Conservation (phyloP, 2,113 vertebrate genomes). For the Malurus alboscapulatus region DNA sequence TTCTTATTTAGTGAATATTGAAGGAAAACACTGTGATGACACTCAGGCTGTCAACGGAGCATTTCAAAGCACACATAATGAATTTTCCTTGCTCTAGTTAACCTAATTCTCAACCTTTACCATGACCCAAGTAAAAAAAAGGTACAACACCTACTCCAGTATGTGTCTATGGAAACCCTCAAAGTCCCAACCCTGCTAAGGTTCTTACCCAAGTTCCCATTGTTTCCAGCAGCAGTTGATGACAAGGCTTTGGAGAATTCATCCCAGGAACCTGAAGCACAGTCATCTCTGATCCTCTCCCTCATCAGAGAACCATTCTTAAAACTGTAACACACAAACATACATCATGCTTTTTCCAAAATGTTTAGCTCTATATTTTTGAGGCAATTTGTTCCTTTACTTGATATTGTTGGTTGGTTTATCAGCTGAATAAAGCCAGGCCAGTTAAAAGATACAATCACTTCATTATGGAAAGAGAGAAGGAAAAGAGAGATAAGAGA, state of each 20-base stretch:
- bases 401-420: neutral
- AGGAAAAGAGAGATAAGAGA: neutral
- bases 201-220: slow-evolving; percentile 85
- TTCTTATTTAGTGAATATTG: neutral
- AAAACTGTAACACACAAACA: slow-evolving; percentile 79
- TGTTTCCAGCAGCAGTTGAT: slow-evolving; percentile 83
- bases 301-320: slow-evolving; percentile 95
- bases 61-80: neutral
- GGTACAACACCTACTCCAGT: neutral
- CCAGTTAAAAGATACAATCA: neutral
- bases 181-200: neutral
- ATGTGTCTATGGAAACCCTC: neutral
- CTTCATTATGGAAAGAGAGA: neutral
- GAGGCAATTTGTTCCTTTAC: neutral
- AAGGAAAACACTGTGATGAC: neutral
- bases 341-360: neutral
- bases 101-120: neutral
- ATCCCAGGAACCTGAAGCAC: slow-evolving; percentile 86
- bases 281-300: slow-evolving; percentile 85
- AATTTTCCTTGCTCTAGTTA: neutral
- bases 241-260: slow-evolving; percentile 81
- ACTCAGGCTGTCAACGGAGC: neutral
- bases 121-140: neutral
- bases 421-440: neutral
- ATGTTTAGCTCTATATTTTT: neutral